phyloP scores from a whole-genome alignment of 2,888 invertebrate genomes.

The Gastracanthus pulcherrimus region DNA sequence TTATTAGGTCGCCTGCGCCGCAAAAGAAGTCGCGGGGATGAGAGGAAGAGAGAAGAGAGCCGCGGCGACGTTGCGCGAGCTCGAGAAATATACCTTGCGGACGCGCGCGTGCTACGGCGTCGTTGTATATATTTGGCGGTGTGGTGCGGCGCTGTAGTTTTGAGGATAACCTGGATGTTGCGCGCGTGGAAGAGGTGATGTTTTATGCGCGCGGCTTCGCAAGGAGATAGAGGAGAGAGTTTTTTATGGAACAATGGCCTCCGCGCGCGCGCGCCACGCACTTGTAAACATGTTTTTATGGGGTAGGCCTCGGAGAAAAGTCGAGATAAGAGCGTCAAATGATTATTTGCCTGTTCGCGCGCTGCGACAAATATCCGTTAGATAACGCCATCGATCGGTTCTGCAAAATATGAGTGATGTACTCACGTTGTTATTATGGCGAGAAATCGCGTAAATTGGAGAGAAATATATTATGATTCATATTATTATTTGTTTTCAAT shows the following conservation, averaged over 20 bases:
- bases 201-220: too few species aligned
- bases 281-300: slow-evolving; percentile 18
- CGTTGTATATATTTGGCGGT: background rate
- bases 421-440: too few species aligned
- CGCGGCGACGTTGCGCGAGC: background rate
- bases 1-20: slow-evolving; percentile 15
- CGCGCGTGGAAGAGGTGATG: background rate
- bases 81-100: too few species aligned
- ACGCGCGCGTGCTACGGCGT: too few species aligned
- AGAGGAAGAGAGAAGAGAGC: background rate
- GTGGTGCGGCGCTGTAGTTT: background rate
- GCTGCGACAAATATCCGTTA: background rate
- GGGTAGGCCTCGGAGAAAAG: background rate
- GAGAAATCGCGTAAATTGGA: too few species aligned
- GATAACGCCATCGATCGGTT: too few species aligned
- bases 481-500: too few species aligned
- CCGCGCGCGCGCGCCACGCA: too few species aligned
- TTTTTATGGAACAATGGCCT: background rate
- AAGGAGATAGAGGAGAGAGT: background rate
- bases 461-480: too few species aligned
- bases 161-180: background rate
- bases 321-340: background rate
- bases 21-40: background rate
- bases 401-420: too few species aligned
- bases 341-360: background rate